Base-by-base conservation (phyloP, 2,113 vertebrate genomes). In the Oophaga pumilio region DNA sequence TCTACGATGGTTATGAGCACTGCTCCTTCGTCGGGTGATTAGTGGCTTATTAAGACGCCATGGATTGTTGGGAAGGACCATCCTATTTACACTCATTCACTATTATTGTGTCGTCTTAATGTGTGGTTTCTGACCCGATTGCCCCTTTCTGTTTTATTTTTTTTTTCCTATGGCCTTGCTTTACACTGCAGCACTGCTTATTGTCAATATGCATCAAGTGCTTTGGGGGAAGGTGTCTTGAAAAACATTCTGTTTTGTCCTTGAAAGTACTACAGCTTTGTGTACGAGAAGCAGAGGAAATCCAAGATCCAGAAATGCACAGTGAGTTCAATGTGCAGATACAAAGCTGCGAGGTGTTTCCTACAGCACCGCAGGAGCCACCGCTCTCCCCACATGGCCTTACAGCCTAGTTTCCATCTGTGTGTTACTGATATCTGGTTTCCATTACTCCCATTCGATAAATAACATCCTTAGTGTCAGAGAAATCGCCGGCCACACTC, bases 201-300 rank as follows among this genome's bases (percentile, higher is more conserved):
- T 43, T 43, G 33, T 43, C 1, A 43, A 43, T 43, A 12, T 17
- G 14, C 26, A 15, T 2, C 33, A 24, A 69, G 0, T 64, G 8
- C 11, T 64, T 22, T 22, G 12, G 60, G 6, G 6, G 33, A 3
- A 43, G 33, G n/a, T 71, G 28, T 71, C 13, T 71, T 14, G 13
- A 17, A 69, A 71, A 14, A 8, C 7, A 18, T 73, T 73, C 7
- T 1, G 8, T 18, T 43, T 57, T 59, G 77, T 18, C 77, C 77
- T 79, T 59, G 77, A 8, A 13, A 24, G n/a, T 53, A 6, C 3
- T 20, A 17, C 18, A 76, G 59, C 24, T 90, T 83, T 33, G 64
- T 26, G 69, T 43, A 18, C 28, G 18, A 73, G 69, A 73, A 73
- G 28, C 28, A 20, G 17, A 64, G 52, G 66, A 78, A 89, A 88